Conservation (phyloP, 2,888 invertebrate genomes). For the Agonum fuliginosum region DNA sequence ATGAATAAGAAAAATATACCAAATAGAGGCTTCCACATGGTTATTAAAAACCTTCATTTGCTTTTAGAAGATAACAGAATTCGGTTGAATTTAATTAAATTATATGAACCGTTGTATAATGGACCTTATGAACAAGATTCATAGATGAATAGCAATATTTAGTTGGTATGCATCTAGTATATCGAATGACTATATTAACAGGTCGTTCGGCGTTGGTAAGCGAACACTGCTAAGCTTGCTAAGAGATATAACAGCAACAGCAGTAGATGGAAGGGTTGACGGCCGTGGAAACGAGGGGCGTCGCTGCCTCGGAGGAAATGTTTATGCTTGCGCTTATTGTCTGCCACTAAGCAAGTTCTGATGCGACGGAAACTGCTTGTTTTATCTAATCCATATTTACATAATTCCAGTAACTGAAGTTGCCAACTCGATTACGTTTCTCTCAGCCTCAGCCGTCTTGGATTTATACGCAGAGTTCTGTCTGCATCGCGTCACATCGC, state of each 20-base stretch:
- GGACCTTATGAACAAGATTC: background rate
- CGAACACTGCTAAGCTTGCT: background rate
- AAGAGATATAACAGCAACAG: background rate
- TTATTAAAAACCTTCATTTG: too few species aligned
- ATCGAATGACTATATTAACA: constrained; percentile 9
- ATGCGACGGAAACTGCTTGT: constrained; percentile 55
- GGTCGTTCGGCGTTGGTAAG: background rate
- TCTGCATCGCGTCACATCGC: constrained; percentile 12
- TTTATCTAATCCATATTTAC: constrained; percentile 58
- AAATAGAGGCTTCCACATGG: too few species aligned
- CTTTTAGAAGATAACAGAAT: too few species aligned
- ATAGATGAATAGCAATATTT: background rate
- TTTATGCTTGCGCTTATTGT: constrained; percentile 52
- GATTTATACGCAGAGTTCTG: constrained; percentile 34
- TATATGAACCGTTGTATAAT: too few species aligned
- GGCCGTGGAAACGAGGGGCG: background rate
- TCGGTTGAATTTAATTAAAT: too few species aligned
- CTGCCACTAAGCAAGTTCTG: constrained; percentile 51
- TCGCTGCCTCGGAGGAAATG: constrained; percentile 27
- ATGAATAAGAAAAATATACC: too few species aligned
- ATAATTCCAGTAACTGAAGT: constrained; percentile 53
- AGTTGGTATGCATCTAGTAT: background rate
- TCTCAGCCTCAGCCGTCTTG: constrained; percentile 37
- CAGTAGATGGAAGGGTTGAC: constrained; percentile 14
- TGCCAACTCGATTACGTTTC: constrained; percentile 52